Evolutionary conservation across 2,113 vertebrate genomes (phyloP).

Genomic region (Sialia sialis): DNA sequence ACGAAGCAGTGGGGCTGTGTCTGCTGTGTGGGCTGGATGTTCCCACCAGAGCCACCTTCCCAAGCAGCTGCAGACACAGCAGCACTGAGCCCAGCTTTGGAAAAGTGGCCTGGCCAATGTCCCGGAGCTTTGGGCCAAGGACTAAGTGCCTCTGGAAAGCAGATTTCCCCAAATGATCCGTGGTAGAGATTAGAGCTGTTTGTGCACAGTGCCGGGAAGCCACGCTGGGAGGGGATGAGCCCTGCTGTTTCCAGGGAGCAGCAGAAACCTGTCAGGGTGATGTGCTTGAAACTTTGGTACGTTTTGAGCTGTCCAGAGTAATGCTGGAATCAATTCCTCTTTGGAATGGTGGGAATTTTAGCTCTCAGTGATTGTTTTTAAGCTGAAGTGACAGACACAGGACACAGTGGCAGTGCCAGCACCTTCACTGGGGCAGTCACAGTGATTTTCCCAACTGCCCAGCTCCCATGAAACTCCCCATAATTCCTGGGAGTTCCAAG

Average conservation of each 20-base stretch:
- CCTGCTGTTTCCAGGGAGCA: not conserved
- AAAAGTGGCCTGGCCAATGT: constrained; percentile 18
- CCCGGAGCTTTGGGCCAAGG: constrained; percentile 18
- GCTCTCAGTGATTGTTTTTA: not conserved
- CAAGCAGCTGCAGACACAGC: constrained; percentile 32
- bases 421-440: not conserved
- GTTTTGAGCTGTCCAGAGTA: not conserved
- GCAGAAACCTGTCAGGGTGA: not conserved
- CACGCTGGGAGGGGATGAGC: not conserved
- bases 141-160: constrained; percentile 36
- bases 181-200: not conserved
- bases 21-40: not conserved
- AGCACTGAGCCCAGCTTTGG: not conserved
- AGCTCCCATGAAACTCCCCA: not conserved
- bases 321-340: not conserved
- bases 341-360: not conserved
- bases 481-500: not conserved
- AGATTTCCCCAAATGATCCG: not conserved
- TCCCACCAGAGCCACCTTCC: not conserved
- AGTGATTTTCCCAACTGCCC: not conserved
- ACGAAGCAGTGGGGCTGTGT: not conserved
- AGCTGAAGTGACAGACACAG: not conserved
- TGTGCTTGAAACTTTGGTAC: not conserved
- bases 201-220: constrained; percentile 20
- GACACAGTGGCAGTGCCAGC: not conserved